Conservation (phyloP, 2,113 vertebrate genomes). For the Peromyscus californicus region DNA sequence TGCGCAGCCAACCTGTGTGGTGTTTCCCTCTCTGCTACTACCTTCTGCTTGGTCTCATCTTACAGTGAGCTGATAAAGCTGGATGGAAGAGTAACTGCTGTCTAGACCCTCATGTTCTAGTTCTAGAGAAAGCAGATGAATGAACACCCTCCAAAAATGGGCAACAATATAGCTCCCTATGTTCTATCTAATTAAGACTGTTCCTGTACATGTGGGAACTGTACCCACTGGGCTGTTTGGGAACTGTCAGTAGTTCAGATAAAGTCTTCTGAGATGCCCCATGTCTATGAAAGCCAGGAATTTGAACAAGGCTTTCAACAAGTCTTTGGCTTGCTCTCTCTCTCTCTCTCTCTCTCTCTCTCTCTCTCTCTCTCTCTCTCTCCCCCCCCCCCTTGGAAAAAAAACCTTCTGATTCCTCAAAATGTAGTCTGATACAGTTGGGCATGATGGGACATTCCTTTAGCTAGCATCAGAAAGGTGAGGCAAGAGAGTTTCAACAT, state of each 20-base stretch:
- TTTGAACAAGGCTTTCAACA: background rate
- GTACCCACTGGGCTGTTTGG: background rate
- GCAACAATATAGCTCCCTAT: background rate
- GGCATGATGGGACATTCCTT: background rate
- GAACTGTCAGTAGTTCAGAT: background rate
- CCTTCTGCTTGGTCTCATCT: background rate
- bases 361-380: too few species aligned
- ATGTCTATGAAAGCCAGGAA: background rate
- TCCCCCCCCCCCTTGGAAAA: background rate
- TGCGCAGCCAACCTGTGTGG: background rate
- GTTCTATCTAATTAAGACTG: background rate
- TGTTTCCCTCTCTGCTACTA: conserved; percentile 10
- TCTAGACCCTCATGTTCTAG: background rate
- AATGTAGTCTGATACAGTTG: background rate
- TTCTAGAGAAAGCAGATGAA: conserved; percentile 29
- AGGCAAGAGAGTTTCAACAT: background rate
- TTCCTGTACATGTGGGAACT: background rate
- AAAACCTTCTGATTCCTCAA: background rate
- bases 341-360: too few species aligned
- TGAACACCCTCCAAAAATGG: background rate
- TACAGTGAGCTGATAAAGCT: background rate
- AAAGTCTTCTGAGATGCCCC: background rate
- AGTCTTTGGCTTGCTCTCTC: background rate
- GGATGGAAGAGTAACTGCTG: background rate
- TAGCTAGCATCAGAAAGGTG: background rate